Evolutionary conservation across 2,797 vertebrate genomes (phyloP), one percentile per base, ranked within the genome.

Genomic region (Philypnodon macrostomus): DNA sequence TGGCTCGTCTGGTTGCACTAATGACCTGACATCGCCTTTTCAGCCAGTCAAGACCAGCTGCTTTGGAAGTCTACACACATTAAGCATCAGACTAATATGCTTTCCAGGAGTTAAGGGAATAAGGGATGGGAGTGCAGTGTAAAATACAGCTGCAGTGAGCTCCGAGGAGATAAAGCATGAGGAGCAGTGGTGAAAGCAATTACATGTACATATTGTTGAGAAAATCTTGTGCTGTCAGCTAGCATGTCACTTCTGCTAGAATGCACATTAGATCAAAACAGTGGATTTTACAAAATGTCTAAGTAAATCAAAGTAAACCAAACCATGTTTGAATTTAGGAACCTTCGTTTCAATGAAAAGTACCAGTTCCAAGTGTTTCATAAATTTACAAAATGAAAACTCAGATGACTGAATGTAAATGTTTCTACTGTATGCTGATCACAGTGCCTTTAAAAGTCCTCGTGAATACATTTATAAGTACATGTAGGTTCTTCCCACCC

Each of bases 141-240:
- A 70, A 74, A 73, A 77, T 80, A 70, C 84, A 84, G 85, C 85
- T 86, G 82, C 80, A 75, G 51, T 10, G 64, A 74, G 75, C 73
- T 47, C 38, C 7, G 41, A 49, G 60, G 75, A 85, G 87, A 88
- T 86, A 85, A 85, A 86, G 70, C 64, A 19, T 11, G 54, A 80
- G 55, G 72, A 75, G 74, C 77, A n/a, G n/a, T n/a, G 52, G 67
- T 76, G 70, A 79, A 86, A 81, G 82, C 75, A 83, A 86, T 88
- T 85, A 86, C 82, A 79, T 66, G n/a, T n/a, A 68, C 77, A 80
- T 71, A 82, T 87, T 84, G 83, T 87, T 86, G n/a, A 81, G 17
- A 59, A 63, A 82, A 85, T 84, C 68, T 77, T 55, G 55, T 16
- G 68, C 67, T 75, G 84, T 80, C 81, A 73, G 76, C 81, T 54